Conservation (phyloP, 2,113 vertebrate species). For the Setophaga kirtlandii region DNA sequence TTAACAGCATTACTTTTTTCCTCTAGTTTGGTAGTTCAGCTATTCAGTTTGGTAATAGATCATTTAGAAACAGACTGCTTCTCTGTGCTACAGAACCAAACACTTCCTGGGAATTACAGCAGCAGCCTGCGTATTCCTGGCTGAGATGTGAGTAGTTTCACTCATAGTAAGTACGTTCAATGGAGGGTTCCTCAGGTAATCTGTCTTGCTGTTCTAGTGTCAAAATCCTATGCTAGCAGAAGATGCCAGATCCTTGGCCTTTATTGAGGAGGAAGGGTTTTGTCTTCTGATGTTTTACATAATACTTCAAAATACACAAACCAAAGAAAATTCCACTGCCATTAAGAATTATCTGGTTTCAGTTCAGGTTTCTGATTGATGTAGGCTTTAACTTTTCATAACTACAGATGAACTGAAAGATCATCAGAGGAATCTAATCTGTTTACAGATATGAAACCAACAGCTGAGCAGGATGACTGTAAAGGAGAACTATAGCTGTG, state of each 20-base stretch:
- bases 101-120: not conserved
- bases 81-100: not conserved
- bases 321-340: not conserved
- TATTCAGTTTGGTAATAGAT: not conserved
- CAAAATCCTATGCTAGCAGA: not conserved
- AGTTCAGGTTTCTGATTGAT: not conserved
- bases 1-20: not conserved
- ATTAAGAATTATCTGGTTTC: not conserved
- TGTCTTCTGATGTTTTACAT: not conserved
- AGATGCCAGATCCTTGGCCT: not conserved
- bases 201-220: fast-evolving
- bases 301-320: not conserved
- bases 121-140: not conserved
- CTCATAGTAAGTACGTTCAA: not conserved
- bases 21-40: not conserved
- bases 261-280: not conserved
- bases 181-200: not conserved
- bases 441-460: not conserved
- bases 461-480: not conserved
- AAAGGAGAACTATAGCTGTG: not conserved
- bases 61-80: not conserved
- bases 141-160: not conserved
- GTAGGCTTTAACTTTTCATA: not conserved
- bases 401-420: not conserved
- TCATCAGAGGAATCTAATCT: not conserved